Conservation (phyloP, 1,140 invertebrate species). For the Tachypleus tridentatus region DNA sequence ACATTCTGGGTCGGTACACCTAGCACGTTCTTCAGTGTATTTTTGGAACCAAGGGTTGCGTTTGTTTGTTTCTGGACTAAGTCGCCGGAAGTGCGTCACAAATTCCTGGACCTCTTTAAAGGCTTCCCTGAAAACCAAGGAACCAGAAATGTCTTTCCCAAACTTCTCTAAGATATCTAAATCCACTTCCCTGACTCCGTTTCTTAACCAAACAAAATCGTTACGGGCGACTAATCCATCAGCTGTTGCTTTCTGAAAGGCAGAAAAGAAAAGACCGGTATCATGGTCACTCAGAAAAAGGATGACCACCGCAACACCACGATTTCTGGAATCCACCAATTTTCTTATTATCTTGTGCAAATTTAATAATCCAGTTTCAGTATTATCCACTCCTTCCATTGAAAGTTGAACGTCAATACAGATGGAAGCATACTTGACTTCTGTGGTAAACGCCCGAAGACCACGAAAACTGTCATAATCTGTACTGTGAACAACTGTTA, state of each 20-base stretch:
- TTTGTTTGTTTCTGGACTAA: slow-evolving; percentile 27
- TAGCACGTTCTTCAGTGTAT: slow-evolving; percentile 34
- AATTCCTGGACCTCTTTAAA: slow-evolving; percentile 24
- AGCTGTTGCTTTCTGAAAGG: slow-evolving; percentile 24
- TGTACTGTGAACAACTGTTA: slow-evolving; percentile 31
- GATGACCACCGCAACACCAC: slow-evolving; percentile 11
- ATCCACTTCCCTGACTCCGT: slow-evolving; percentile 18
- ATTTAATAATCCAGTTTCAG: too few species aligned
- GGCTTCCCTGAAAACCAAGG: slow-evolving; percentile 9
- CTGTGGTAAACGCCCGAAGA: slow-evolving; percentile 27
- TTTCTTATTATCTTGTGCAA: slow-evolving; percentile 9
- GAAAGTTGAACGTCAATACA: slow-evolving; percentile 20
- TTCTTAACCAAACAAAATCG: slow-evolving; percentile 23
- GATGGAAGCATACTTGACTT: slow-evolving; percentile 24
- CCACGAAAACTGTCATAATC: slow-evolving; percentile 26
- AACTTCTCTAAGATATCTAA: slow-evolving; percentile 13
- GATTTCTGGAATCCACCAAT: slow-evolving; percentile 9
- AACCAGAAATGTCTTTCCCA: slow-evolving; percentile 16
- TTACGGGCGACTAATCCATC: slow-evolving; percentile 15
- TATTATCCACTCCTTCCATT: too few species aligned
- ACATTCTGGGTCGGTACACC: slow-evolving; percentile 24
- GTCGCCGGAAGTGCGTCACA: slow-evolving; percentile 26
- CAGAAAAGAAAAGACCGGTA: slow-evolving; percentile 24
- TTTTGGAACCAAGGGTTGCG: slow-evolving; percentile 38
- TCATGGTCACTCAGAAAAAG: slow-evolving; percentile 12